A percentile compares a stretch with the other conserved stretches of the same genome.
These are phyloP conservation scores for Malacoctenus gilli DNA, from an alignment of 2,797 vertebrate species.

Conservation along the genomic window DNA sequence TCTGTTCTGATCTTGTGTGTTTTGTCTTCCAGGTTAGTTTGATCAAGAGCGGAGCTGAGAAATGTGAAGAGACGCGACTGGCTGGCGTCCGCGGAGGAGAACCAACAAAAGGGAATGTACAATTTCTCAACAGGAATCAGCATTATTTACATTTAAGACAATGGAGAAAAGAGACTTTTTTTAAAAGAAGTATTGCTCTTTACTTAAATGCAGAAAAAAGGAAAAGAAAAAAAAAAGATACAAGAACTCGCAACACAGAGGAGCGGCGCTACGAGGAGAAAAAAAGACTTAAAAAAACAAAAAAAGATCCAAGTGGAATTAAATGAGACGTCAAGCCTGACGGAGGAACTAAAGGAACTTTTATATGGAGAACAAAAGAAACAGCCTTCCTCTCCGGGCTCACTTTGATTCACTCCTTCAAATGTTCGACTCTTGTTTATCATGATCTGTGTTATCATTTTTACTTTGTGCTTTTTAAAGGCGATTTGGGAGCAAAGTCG, in stretches of 20 bases:
- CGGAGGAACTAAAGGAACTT: constrained; percentile 57
- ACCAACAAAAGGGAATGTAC: constrained; percentile 74
- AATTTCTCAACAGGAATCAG: constrained; percentile 69
- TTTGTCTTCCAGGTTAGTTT: constrained; percentile 53
- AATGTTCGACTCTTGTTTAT: constrained; percentile 67
- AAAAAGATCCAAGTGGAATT: constrained; percentile 35
- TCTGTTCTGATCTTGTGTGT: constrained; percentile 8
- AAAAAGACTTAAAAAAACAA: constrained; percentile 34
- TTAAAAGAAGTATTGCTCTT: constrained; percentile 64
- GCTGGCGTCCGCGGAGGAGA: constrained; percentile 41
- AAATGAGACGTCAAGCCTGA: constrained; percentile 51
- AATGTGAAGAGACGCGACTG: constrained; percentile 48
- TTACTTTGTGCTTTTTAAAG: constrained; percentile 40
- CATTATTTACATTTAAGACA: constrained; percentile 67
- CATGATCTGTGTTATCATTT: constrained; percentile 63
- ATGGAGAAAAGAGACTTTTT: constrained; percentile 51
- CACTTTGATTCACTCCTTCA: constrained; percentile 67
- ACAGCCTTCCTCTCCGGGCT: constrained; percentile 70
- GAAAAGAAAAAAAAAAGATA: constrained; percentile 49
- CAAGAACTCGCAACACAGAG: constrained; percentile 58
- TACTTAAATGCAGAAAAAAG: constrained; percentile 56
- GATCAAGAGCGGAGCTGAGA: constrained; percentile 49
- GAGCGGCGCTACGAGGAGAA: constrained; percentile 50
- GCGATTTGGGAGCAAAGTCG: constrained; percentile 57
- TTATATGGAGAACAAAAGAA: constrained; percentile 64